Conservation (phyloP, 2,113 vertebrate species). For the Brevimyrus niger region DNA sequence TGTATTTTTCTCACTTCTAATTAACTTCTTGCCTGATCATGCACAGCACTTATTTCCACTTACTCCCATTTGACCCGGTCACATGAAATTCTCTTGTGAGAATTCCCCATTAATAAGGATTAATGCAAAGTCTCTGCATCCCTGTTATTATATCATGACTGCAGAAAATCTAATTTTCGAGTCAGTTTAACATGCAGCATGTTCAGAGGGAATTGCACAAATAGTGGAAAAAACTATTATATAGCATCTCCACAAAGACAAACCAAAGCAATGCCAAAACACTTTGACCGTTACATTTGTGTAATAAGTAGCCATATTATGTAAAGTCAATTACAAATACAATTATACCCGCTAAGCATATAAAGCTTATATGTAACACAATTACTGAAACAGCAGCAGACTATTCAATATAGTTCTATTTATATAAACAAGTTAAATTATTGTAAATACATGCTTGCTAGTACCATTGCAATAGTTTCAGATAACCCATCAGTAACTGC, state of each 20-base stretch:
- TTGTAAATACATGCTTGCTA: neutral
- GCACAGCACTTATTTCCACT: neutral
- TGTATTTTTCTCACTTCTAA: neutral
- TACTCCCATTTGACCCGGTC: slow-evolving; percentile 6
- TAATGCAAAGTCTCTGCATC: neutral
- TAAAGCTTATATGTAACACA: neutral
- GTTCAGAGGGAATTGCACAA: neutral
- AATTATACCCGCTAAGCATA: neutral
- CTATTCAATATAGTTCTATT: neutral
- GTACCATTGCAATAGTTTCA: neutral
- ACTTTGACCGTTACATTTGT: neutral
- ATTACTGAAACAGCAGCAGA: neutral
- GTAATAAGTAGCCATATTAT: neutral
- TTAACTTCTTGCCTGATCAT: slow-evolving; percentile 8
- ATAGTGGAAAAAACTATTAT: neutral
- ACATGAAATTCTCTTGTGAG: neutral
- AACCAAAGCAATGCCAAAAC: neutral
- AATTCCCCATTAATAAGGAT: neutral
- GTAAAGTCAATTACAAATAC: neutral
- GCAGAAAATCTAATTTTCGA: neutral
- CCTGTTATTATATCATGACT: neutral
- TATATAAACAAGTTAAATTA: neutral
- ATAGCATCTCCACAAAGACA: neutral
- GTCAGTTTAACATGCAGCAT: neutral
- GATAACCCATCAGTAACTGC: neutral